phyloP scores from a whole-genome alignment of 2,113 vertebrate genomes.

The Perognathus longimembris region DNA sequence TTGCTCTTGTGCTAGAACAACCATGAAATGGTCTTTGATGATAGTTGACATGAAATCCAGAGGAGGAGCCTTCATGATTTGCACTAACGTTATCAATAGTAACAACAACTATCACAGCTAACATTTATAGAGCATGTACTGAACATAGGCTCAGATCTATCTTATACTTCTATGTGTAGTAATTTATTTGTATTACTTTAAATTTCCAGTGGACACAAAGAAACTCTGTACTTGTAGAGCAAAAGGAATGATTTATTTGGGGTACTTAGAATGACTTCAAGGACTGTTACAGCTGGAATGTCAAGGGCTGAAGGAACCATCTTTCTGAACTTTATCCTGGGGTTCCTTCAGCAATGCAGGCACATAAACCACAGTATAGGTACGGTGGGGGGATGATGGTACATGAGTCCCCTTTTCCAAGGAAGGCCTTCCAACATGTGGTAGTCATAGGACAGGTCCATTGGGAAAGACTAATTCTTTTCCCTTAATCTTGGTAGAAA shows the following conservation, averaged over 20 bases:
- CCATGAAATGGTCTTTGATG: conserved; percentile 12
- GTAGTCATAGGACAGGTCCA: too few relatives aligned
- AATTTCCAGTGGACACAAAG: not conserved
- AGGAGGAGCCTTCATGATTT: not conserved
- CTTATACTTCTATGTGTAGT: conserved; percentile 10
- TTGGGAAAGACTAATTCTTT: not conserved
- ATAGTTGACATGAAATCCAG: not conserved
- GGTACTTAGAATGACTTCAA: not conserved
- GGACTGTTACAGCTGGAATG: not conserved
- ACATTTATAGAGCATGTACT: conserved; percentile 19
- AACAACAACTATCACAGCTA: not conserved
- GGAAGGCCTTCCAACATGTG: rapidly evolving
- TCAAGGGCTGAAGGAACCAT: not conserved
- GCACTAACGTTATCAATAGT: conserved; percentile 17
- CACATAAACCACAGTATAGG: too few relatives aligned
- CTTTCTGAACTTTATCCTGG: not conserved
- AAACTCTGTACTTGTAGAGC: not conserved
- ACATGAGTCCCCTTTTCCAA: not conserved
- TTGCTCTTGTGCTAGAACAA: not conserved
- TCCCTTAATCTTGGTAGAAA: not conserved
- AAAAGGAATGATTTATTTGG: not conserved
- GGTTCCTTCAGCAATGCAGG: not conserved
- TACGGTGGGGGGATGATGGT: too few relatives aligned
- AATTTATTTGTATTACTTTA: not conserved
- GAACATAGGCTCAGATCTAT: not conserved